Percentiles rank a stretch among this genome's conserved stretches.
phyloP scores from a whole-genome alignment of 2,797 vertebrate genomes.

The Avahi laniger region DNA sequence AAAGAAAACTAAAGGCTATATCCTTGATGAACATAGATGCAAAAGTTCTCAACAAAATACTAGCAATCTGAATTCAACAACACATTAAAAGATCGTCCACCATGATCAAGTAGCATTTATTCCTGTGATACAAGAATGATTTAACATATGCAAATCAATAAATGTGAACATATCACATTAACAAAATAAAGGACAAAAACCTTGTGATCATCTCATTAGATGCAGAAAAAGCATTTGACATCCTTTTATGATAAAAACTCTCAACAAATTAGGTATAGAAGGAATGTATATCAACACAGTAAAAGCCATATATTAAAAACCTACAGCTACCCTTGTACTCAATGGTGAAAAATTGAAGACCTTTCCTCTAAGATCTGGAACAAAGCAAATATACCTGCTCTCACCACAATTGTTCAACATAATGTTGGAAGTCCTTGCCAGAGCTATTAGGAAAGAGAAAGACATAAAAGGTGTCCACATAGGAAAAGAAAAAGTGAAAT shows the following conservation, averaged over 20 bases:
- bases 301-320: not conserved
- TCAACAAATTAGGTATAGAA: not conserved
- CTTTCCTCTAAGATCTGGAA: not conserved
- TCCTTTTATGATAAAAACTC: not conserved
- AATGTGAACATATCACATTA: not conserved
- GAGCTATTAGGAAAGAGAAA: not conserved
- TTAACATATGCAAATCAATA: not conserved
- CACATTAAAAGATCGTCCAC: not conserved
- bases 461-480: not conserved
- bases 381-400: not conserved
- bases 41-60: not conserved
- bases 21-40: not conserved
- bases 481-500: not conserved
- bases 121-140: not conserved
- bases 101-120: not conserved
- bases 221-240: not conserved
- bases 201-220: not conserved
- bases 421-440: not conserved
- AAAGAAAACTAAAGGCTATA: not conserved
- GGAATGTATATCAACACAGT: not conserved
- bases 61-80: not conserved
- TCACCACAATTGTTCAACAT: not conserved
- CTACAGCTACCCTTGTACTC: not conserved
- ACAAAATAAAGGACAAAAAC: not conserved
- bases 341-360: not conserved